A percentile compares a stretch with the other conserved stretches of the same genome.
phyloP scores from a whole-genome alignment of 2,113 vertebrate species.

The Acrocephalus arundinaceus region DNA sequence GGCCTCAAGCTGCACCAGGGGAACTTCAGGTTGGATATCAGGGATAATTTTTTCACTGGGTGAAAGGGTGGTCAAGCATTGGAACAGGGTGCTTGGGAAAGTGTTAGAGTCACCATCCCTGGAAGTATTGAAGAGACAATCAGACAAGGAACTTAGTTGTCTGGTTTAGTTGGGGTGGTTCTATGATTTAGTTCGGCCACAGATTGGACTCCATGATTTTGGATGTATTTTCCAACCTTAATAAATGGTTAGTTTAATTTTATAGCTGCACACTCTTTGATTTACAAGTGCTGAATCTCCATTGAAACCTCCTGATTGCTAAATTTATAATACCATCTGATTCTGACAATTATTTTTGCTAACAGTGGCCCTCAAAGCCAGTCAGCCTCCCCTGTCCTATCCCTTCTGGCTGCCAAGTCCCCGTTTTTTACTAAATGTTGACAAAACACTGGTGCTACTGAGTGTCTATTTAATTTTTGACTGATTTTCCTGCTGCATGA shows the following conservation, averaged over 20 bases:
- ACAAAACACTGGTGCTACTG: slow-evolving; percentile 70
- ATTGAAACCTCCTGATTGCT: slow-evolving; percentile 47
- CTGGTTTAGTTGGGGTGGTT: neutral
- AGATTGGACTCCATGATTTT: neutral
- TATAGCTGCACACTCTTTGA: neutral
- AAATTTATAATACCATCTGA: slow-evolving; percentile 65
- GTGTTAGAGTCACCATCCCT: neutral
- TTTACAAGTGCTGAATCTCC: slow-evolving; percentile 24
- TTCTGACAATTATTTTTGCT: slow-evolving; percentile 50
- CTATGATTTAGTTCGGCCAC: neutral
- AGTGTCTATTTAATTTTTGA: slow-evolving; percentile 64
- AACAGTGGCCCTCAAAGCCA: slow-evolving; percentile 37
- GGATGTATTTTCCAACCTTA: neutral
- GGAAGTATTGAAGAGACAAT: neutral
- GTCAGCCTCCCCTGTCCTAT: slow-evolving; percentile 52
- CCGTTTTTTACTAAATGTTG: slow-evolving; percentile 48
- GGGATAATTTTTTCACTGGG: neutral
- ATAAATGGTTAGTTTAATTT: neutral
- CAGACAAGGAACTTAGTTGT: neutral
- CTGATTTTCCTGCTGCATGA: slow-evolving; percentile 39
- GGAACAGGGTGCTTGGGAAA: neutral
- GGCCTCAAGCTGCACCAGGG: neutral
- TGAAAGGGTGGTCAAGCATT: neutral
- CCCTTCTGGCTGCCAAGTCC: slow-evolving; percentile 46
- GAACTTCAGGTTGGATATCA: neutral